Evolutionary conservation across 2,797 vertebrate species (phyloP).

Genomic region (Enteromius paludinosus): DNA sequence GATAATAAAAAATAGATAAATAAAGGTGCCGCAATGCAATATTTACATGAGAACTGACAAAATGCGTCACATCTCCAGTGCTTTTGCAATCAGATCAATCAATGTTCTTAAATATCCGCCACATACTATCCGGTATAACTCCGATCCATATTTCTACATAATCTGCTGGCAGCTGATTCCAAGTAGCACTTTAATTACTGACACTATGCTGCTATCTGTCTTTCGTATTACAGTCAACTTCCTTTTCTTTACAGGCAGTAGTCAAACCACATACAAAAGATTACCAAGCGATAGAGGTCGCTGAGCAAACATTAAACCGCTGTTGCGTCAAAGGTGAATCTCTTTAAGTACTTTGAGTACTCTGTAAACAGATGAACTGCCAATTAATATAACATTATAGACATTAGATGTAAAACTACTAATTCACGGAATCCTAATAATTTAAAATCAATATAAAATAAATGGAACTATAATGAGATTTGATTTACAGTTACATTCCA

Average conservation of each 20-base stretch:
- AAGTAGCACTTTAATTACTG: neutral
- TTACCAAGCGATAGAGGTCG: neutral
- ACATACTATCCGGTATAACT: neutral
- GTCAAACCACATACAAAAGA: conserved; percentile 19
- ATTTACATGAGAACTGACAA: neutral
- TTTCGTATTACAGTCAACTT: neutral
- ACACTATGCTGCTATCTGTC: neutral
- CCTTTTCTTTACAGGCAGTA: conserved; percentile 12
- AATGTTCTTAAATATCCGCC: neutral
- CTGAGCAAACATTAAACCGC: conserved; percentile 23
- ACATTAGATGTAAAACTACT: neutral
- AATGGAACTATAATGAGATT: neutral
- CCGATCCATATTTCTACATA: neutral
- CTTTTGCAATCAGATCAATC: neutral
- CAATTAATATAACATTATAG: neutral
- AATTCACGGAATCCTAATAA: neutral
- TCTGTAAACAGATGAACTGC: neutral
- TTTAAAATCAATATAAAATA: neutral
- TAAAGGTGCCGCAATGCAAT: neutral
- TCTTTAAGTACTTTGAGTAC: neutral
- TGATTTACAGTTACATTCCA: neutral
- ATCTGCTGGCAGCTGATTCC: neutral
- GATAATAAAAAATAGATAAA: neutral
- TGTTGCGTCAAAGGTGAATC: neutral
- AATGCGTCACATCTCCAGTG: neutral